Conservation (phyloP, 2,113 vertebrate species). For the Alouatta palliata region DNA sequence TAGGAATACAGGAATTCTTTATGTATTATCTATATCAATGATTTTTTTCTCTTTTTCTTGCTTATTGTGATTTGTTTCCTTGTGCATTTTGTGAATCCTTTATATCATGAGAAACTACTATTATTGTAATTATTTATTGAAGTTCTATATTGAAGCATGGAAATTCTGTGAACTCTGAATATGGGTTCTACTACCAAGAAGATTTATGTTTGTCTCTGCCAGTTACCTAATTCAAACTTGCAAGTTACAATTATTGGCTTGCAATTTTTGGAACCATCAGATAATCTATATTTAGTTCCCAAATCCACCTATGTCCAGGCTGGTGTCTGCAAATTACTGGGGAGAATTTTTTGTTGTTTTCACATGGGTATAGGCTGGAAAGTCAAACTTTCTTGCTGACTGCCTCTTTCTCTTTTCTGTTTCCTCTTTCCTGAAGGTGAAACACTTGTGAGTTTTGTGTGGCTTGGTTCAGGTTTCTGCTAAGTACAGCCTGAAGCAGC, state of each 20-base stretch:
- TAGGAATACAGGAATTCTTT: neutral
- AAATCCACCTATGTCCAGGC: neutral
- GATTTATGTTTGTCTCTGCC: neutral
- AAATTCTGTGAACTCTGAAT: neutral
- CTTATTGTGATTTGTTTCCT: neutral
- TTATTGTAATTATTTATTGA: neutral
- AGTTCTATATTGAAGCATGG: neutral
- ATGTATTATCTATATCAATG: neutral
- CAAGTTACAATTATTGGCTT: neutral
- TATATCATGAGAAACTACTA: neutral
- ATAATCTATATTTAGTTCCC: neutral
- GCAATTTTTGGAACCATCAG: neutral
- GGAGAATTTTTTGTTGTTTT: neutral
- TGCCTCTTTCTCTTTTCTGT: neutral
- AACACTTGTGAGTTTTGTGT: neutral
- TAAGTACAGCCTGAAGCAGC: neutral
- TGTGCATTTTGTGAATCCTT: neutral
- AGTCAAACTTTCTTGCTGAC: neutral
- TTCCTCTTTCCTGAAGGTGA: neutral
- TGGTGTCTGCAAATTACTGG: neutral
- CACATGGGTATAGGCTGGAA: neutral
- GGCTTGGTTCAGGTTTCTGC: neutral
- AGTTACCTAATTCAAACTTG: neutral
- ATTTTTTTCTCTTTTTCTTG: neutral
- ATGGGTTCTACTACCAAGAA: neutral